Conservation (phyloP, 2,797 vertebrate genomes). For the Otolemur crassicaudatus region DNA sequence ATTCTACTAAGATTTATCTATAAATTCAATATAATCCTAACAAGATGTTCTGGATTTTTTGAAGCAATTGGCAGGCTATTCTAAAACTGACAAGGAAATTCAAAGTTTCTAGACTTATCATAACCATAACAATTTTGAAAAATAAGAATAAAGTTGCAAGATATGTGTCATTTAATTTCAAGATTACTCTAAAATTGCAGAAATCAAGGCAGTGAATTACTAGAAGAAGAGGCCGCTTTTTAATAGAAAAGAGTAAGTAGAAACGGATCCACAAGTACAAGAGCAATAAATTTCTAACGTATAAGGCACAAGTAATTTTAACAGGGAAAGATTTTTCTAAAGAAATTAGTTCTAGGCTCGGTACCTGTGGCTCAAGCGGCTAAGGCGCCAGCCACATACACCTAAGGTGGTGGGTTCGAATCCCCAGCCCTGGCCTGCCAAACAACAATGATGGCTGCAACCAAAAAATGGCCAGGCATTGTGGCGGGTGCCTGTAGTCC, state of each 20-base stretch:
- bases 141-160: not conserved
- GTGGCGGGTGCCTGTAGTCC: no score
- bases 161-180: not conserved
- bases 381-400: no score
- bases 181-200: not conserved
- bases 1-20: not conserved
- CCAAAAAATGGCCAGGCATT: no score
- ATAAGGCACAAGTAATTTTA: not conserved
- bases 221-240: not conserved
- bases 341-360: not conserved
- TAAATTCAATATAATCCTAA: not conserved
- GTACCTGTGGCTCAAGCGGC: no score
- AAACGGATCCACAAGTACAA: not conserved
- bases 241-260: not conserved
- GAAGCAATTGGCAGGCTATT: not conserved
- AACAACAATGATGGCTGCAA: no score
- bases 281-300: not conserved
- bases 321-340: not conserved
- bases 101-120: not conserved
- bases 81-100: not conserved
- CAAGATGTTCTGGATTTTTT: not conserved
- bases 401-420: no score
- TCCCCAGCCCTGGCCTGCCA: no score
- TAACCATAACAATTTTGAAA: not conserved
- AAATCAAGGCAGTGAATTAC: not conserved